Percentiles rank a stretch among this genome's conserved stretches.
phyloP scores from a whole-genome alignment of 2,113 vertebrate genomes.

The Clupea harengus region DNA sequence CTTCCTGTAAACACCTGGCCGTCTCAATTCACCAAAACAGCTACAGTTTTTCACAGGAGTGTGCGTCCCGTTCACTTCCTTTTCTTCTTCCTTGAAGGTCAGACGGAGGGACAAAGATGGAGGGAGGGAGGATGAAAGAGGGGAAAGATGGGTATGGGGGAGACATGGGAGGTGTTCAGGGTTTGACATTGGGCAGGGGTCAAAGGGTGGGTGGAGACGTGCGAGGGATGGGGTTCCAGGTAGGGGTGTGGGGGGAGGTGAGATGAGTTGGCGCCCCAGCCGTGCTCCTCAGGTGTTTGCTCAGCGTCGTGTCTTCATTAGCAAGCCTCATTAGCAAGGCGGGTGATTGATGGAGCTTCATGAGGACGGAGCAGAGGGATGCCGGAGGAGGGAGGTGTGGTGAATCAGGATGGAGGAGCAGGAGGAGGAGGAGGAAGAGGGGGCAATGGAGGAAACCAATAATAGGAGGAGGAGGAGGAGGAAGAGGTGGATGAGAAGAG shows the following conservation, averaged over 20 bases:
- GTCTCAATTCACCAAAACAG: slow-evolving; percentile 44
- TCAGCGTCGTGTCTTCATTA: slow-evolving; percentile 1
- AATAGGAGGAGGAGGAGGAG: not conserved
- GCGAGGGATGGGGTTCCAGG: no score
- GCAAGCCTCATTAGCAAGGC: slow-evolving; percentile 65
- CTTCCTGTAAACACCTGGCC: not conserved
- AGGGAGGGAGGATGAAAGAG: slow-evolving; percentile 25
- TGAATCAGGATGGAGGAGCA: slow-evolving; percentile 8
- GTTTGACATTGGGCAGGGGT: no score
- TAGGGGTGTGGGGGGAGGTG: no score
- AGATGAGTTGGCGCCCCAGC: no score
- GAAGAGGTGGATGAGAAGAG: slow-evolving; percentile 15
- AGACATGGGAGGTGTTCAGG: no score
- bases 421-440: not conserved
- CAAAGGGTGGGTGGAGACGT: not conserved
- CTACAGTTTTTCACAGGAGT: no score
- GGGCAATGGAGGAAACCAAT: not conserved
- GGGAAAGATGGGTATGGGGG: no score
- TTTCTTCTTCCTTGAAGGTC: not conserved
- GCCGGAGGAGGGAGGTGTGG: not conserved
- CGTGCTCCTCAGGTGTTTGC: no score
- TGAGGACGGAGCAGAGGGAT: slow-evolving; percentile 50
- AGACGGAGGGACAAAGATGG: not conserved
- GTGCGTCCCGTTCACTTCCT: not conserved
- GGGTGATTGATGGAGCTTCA: slow-evolving; percentile 70